Base-by-base conservation (phyloP, 2,797 vertebrate species). In the Lycodopsis pacificus region DNA sequence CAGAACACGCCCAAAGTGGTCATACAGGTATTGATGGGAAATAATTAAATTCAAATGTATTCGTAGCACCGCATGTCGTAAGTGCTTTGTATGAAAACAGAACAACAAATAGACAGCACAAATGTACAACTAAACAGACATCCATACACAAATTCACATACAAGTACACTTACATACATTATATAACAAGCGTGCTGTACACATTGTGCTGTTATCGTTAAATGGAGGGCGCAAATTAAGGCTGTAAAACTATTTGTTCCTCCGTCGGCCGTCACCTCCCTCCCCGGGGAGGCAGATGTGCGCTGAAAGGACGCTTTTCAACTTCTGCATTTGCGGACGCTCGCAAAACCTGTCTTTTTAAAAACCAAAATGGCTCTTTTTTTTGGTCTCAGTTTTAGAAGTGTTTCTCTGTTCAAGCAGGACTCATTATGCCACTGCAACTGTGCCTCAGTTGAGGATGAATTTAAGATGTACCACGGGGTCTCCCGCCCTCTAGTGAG, bases 171-270 rank as follows among this genome's bases (percentile, higher is more conserved):
- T 27, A 27, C 27, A 27, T 27, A 27, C 27, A 27, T 27, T 27
- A 27, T 27, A 27, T 27, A 27, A 3, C 27, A 27, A 27, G 27
- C 27, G 27, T 27, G 27, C 27, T 27, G 27, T 27, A 27, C 27
- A 27, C 27, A 27, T 27, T 27, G 27, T 27, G 27, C 27, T 27
- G 27, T 66, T 79, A 76, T 65, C 81, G 38, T 42, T 79, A 65
- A 89, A 88, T 49, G 71, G 65, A 68, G 77, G 54, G 27, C 61
- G 62, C 77, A 87, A 84, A 90, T 89, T 76, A 85, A 83, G 85
- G 85, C 69, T 79, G 85, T 88, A 86, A 91, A 92, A 85, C 73
- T 75, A 85, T 87, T 90, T 90, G 86, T 90, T 73, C 82, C 54
- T 58, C 81, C 38, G 76, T 53, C 66, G 12, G 63, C 40, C 30